These are phyloP conservation scores for Astropecten irregularis DNA, from an alignment of 53 echinoderm and acorn worm species.

Conservation along the genomic window DNA sequence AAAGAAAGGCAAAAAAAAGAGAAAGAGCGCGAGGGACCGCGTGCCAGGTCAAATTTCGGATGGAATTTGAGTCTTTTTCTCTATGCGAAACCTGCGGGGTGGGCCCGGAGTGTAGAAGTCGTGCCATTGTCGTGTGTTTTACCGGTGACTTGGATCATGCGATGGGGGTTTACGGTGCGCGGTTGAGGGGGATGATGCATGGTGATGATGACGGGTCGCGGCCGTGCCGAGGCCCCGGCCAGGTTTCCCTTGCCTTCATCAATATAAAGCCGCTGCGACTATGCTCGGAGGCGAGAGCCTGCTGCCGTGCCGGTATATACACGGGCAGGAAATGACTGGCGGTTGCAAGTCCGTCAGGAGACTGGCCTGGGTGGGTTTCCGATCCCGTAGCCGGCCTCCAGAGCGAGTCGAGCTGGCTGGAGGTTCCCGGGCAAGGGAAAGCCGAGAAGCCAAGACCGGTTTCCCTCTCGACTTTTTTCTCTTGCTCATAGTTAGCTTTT, in stretches of 20 bases:
- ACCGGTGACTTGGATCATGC: constrained; percentile 4
- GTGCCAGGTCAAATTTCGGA: constrained; percentile 42
- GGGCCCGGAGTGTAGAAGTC: constrained; percentile 45
- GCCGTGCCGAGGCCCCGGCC: too few relatives aligned
- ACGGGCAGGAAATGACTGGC: constrained; percentile 51
- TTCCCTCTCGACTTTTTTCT: too few relatives aligned
- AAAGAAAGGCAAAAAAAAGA: constrained; percentile 13
- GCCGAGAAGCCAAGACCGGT: too few relatives aligned
- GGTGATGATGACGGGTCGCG: neutral
- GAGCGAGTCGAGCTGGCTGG: constrained; percentile 5
- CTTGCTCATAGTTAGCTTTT: too few relatives aligned
- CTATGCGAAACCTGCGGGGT: constrained; percentile 41
- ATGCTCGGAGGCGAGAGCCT: constrained; percentile 36
- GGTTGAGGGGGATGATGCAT: neutral
- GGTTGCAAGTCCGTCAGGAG: constrained; percentile 33
- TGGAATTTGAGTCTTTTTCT: constrained; percentile 58
- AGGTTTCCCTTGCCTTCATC: neutral
- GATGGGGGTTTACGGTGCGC: too few relatives aligned
- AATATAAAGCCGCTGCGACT: constrained; percentile 12
- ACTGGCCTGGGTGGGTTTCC: constrained; percentile 33
- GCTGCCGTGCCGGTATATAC: neutral
- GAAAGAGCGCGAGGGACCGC: neutral
- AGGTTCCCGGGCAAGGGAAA: too few relatives aligned
- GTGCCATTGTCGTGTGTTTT: constrained; percentile 40
- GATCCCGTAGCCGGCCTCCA: constrained; percentile 31